Conservation (phyloP, 1,140 invertebrate species). For the Lasioglossum baleicum region DNA sequence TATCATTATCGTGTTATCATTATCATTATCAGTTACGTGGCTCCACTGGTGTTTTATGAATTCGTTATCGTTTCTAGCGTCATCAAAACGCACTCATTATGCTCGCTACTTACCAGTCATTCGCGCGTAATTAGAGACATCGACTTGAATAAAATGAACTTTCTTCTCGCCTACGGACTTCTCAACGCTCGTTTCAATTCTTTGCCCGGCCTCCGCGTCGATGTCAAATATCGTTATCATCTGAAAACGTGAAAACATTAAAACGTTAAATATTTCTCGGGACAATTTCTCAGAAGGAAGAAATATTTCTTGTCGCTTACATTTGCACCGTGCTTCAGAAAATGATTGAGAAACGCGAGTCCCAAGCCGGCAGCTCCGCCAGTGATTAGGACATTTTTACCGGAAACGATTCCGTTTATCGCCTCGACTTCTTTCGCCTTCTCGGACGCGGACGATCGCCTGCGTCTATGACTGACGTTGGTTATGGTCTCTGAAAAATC, state of each 20-base stretch:
- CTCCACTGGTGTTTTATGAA: neutral
- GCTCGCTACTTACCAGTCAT: slow-evolving; percentile 57
- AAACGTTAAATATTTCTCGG: neutral
- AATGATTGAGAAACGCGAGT: slow-evolving; percentile 74
- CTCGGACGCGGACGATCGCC: slow-evolving; percentile 67
- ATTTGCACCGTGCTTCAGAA: slow-evolving; percentile 76
- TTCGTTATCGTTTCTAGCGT: neutral
- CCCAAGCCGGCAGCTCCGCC: slow-evolving; percentile 79
- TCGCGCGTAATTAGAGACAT: slow-evolving; percentile 65
- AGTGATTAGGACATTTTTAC: slow-evolving; percentile 78
- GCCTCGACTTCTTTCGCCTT: slow-evolving; percentile 67
- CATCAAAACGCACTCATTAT: neutral
- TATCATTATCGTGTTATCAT: too few relatives aligned
- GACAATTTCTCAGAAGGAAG: neutral
- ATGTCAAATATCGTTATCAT: slow-evolving; percentile 70
- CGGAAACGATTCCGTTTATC: slow-evolving; percentile 66
- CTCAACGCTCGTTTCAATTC: slow-evolving; percentile 53
- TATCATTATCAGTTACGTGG: neutral
- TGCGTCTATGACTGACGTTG: neutral
- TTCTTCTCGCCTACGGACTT: slow-evolving; percentile 67
- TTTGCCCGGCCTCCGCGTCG: slow-evolving; percentile 55
- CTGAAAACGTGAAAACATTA: slow-evolving; percentile 51
- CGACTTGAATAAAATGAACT: slow-evolving; percentile 66
- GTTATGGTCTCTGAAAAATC: slow-evolving; percentile 12
- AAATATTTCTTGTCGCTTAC: slow-evolving; percentile 61